Percentiles rank a stretch among this genome's conserved stretches.
Evolutionary conservation across 2,113 vertebrate genomes (phyloP).

Genomic region (Elephas maximus): DNA sequence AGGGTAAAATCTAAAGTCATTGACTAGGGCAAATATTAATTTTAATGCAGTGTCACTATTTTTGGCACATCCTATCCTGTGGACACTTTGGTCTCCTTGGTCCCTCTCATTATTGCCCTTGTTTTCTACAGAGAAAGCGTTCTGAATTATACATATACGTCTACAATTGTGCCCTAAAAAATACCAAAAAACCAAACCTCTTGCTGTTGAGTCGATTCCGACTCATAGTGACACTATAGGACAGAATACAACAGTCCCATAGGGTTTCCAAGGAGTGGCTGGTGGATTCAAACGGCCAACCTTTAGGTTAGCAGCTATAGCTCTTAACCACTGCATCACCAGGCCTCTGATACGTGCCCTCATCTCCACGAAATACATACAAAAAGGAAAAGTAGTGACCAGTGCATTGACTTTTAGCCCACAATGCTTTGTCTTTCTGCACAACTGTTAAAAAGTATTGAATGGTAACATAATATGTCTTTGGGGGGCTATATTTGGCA

Average conservation of each 20-base stretch:
- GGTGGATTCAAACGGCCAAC: no score
- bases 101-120: neutral
- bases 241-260: no score
- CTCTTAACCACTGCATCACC: no score
- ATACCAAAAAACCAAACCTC: no score
- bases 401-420: neutral
- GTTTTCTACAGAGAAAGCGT: slow-evolving; percentile 15
- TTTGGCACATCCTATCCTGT: neutral
- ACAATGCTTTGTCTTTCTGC: neutral
- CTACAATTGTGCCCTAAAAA: neutral
- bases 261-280: no score
- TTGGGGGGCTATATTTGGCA: neutral
- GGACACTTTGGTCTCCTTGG: neutral
- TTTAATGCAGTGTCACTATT: slow-evolving; percentile 3
- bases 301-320: no score
- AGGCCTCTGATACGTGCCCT: neutral
- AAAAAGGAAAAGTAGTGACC: neutral
- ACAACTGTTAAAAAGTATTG: neutral
- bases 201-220: no score
- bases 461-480: neutral
- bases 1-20: slow-evolving; percentile 67
- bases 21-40: slow-evolving; percentile 66
- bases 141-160: neutral
- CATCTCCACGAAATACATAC: neutral
- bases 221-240: no score